Evolutionary conservation across 2,797 vertebrate genomes (phyloP).

Genomic region (Jordanella pulchra): DNA sequence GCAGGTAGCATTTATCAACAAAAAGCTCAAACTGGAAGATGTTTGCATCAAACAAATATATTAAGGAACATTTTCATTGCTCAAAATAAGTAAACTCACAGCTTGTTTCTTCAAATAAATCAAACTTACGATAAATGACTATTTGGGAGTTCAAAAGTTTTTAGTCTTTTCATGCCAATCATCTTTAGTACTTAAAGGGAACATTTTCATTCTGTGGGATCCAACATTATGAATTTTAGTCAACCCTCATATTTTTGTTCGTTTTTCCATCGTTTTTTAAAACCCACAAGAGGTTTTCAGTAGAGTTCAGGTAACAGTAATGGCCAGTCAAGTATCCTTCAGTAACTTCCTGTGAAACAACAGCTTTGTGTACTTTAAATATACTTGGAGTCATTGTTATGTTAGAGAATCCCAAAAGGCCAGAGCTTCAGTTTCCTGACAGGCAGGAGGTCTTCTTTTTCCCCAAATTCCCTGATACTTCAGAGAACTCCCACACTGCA

Average conservation of each 20-base stretch:
- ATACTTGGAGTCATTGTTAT: neutral
- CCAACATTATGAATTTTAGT: neutral
- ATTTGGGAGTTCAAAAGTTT: neutral
- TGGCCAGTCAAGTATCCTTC: too few relatives aligned
- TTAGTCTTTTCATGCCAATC: neutral
- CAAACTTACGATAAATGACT: neutral
- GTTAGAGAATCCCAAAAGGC: neutral
- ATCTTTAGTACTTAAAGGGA: neutral
- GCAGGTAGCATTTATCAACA: neutral
- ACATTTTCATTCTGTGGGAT: neutral
- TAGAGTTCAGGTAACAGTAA: too few relatives aligned
- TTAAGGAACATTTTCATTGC: neutral
- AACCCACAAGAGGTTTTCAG: too few relatives aligned
- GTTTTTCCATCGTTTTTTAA: too few relatives aligned
- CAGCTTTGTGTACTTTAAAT: neutral
- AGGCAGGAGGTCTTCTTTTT: neutral
- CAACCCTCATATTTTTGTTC: neutral
- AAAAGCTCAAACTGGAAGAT: neutral
- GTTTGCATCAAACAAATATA: too few relatives aligned
- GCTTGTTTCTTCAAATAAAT: neutral
- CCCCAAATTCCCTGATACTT: neutral
- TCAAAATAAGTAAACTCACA: neutral
- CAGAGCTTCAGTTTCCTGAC: neutral
- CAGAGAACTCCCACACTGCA: neutral
- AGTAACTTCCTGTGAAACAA: too few relatives aligned